Evolutionary conservation across 1,140 invertebrate genomes (phyloP).

Genomic region (Eupeodes corollae): DNA sequence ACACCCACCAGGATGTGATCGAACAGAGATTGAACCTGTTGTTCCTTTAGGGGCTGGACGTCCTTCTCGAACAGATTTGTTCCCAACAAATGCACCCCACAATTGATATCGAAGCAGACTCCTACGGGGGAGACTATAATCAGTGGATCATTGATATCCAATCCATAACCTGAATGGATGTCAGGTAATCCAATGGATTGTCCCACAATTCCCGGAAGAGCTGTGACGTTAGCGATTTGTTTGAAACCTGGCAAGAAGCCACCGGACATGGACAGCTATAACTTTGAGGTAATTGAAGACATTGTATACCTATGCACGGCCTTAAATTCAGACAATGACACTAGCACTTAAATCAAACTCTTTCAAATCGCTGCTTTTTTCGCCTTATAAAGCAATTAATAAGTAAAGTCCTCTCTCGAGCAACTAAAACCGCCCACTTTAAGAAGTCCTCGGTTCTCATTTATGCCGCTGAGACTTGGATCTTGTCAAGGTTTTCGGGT

Average conservation of each 20-base stretch:
- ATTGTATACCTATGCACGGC: too few species aligned
- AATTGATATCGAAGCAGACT: conserved; percentile 99
- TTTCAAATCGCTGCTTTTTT: too few species aligned
- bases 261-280: too few species aligned
- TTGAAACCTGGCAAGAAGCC: conserved; percentile 98
- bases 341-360: too few species aligned
- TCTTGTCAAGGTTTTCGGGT: too few species aligned
- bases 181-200: conserved; percentile 88
- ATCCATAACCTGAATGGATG: conserved; percentile 98
- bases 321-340: too few species aligned
- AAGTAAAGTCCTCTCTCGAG: too few species aligned
- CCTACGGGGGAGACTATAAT: conserved; percentile 97
- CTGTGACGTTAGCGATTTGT: conserved; percentile 99
- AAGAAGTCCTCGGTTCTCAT: too few species aligned
- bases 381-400: too few species aligned
- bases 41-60: conserved; percentile 91
- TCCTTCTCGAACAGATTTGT: conserved; percentile 95
- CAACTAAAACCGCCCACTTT: too few species aligned
- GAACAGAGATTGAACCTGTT: conserved; percentile 94
- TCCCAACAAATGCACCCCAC: conserved; percentile 87
- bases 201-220: conserved; percentile 94
- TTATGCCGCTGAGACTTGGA: too few species aligned
- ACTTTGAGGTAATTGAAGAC: too few species aligned
- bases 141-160: conserved; percentile 87
- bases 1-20: conserved; percentile 99